A percentile compares a stretch with the other conserved stretches of the same genome.
Evolutionary conservation across 2,797 vertebrate genomes (phyloP).

Genomic region (Masticophis lateralis): DNA sequence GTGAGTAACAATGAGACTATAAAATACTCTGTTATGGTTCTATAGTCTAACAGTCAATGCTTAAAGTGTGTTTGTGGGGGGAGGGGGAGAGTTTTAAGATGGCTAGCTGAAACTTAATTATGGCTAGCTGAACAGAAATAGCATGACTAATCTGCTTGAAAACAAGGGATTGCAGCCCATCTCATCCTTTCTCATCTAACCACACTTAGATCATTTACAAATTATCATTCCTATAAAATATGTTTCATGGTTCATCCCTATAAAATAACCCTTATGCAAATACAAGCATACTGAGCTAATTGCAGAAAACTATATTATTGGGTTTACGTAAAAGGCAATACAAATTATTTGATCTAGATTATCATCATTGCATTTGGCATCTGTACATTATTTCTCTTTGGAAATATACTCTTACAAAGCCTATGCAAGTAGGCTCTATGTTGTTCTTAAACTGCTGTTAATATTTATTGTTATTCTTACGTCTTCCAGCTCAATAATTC

Average conservation of each 20-base stretch:
- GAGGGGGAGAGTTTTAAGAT: neutral
- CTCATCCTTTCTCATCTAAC: neutral
- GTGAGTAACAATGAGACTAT: neutral
- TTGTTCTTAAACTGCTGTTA: neutral
- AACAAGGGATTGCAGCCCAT: neutral
- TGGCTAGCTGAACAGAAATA: neutral
- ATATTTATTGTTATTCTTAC: neutral
- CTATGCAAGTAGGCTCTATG: neutral
- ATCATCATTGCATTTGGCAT: accelerated
- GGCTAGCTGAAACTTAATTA: neutral
- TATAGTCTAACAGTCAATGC: neutral
- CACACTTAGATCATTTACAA: neutral
- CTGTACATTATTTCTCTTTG: neutral
- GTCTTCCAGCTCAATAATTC: neutral
- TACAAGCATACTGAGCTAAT: neutral
- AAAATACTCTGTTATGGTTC: neutral
- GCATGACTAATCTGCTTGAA: neutral
- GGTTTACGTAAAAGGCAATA: accelerated
- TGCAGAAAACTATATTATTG: neutral
- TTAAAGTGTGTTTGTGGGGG: neutral
- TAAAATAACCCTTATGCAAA: neutral
- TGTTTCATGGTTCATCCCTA: neutral
- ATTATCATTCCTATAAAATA: neutral
- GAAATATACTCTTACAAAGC: neutral
- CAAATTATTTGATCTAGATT: accelerated